A percentile compares a stretch with the other conserved stretches of the same genome.
phyloP scores from a whole-genome alignment of 1,140 invertebrate genomes.

The Rhyacophila brunnea region DNA sequence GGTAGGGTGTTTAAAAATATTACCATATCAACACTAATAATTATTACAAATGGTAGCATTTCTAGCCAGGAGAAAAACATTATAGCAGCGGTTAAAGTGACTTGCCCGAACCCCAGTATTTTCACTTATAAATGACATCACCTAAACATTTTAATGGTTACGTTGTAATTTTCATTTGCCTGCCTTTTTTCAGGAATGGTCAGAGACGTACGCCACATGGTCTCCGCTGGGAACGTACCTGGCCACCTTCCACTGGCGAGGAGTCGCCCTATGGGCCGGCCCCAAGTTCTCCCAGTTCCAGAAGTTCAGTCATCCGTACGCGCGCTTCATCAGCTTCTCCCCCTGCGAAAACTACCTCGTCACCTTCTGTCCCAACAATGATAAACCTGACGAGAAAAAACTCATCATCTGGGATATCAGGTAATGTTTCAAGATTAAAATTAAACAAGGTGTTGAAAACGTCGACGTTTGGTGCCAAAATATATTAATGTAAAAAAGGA shows the following conservation, averaged over 20 bases:
- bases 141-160: too few species aligned
- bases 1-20: too few species aligned
- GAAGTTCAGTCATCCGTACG: conserved; percentile 86
- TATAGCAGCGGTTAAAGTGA: too few species aligned
- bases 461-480: too few species aligned
- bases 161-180: too few species aligned
- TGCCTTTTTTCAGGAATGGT: conserved; percentile 75
- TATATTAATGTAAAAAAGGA: too few species aligned
- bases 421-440: conserved; percentile 35
- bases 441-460: too few species aligned
- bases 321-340: conserved; percentile 96
- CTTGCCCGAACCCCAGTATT: too few species aligned
- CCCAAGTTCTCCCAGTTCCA: conserved; percentile 89
- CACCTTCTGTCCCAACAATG: conserved; percentile 79
- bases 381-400: conserved; percentile 67
- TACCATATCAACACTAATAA: too few species aligned
- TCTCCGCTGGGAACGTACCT: conserved; percentile 96
- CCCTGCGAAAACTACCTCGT: conserved; percentile 96
- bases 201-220: conserved; percentile 95
- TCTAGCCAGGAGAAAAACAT: too few species aligned
- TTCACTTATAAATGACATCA: too few species aligned
- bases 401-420: conserved; percentile 94
- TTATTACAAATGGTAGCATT: too few species aligned
- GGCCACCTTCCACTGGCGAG: conserved; percentile 92
- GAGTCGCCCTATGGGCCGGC: conserved; percentile 96